Evolutionary conservation across 2,113 vertebrate species (phyloP), one percentile per base, ranked within the genome.

Genomic region (Sphyrna mokarran): DNA sequence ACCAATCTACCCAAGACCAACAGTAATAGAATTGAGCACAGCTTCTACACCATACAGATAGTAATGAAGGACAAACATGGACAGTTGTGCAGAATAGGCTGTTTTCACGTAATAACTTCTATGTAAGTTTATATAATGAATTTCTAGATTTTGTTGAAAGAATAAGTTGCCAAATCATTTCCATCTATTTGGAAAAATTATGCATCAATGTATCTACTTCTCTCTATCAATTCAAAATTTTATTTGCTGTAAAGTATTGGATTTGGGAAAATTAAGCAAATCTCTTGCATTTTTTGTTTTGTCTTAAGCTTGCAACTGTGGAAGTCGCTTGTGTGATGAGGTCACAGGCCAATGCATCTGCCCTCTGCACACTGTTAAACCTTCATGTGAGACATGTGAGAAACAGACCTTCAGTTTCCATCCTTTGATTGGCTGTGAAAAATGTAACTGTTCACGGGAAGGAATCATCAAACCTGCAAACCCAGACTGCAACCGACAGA

Each of bases 301-400:
- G n/a, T 33, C 26, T 72, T 72, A 13, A 99, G 99, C 96, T 0
- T 99, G 99, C 96, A 97, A 96, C 83, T 99, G 99, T 0, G 98
- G 98, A 16, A 96, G 95, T 11, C 97, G 96, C 22, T 98, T 99
- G 68, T 99, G 99, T 83, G 98, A 99, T 37, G 98, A 98, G 23
- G 7, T 97, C 76, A 98, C 98, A 0, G 99, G 99, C 37, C 96
- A 96, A 94, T 99, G 99, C 96, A 98, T 98, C 96, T 99, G 99
- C 96, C 99, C 99, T 0, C 98, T 98, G 0, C 98, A 94, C 96
- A 99, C 99, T 0, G 96, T 99, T 96, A 97, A 97, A 96, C 98
- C 99, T 0, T 96, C 97, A 48, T 99, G 99, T 85, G 98, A 98
- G 61, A 95, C 96, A 33, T 99, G 99, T 4, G 96, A 98, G 96